Evolutionary conservation across 30 jellyfish, hydroid and myxozoan genomes (phyloP).

Genomic region (Turritopsis rubra): DNA sequence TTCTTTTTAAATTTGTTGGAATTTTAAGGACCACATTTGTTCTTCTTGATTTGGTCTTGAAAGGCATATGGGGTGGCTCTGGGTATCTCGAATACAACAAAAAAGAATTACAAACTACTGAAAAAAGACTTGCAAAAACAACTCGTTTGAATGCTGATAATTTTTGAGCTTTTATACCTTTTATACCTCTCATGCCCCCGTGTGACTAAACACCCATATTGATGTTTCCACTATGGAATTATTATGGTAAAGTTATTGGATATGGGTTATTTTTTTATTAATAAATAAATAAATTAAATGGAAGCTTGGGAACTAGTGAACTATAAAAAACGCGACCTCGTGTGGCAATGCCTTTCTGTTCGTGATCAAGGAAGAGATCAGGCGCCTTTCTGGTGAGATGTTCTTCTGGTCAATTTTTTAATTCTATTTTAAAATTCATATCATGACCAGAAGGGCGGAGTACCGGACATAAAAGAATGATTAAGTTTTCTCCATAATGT

Average conservation of each 20-base stretch:
- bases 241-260: not conserved
- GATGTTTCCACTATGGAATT: not conserved
- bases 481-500: not conserved
- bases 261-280: not conserved
- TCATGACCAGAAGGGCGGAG: slow-evolving; percentile 46
- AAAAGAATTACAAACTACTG: too few relatives aligned
- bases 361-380: slow-evolving; percentile 15
- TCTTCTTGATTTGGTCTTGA: too few relatives aligned
- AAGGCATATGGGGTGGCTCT: too few relatives aligned
- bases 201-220: not conserved
- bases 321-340: not conserved
- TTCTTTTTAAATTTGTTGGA: too few relatives aligned
- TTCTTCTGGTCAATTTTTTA: slow-evolving; percentile 30
- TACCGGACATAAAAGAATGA: slow-evolving; percentile 23
- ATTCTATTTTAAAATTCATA: not conserved
- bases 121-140: too few relatives aligned
- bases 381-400: slow-evolving; percentile 43
- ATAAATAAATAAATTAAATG: not conserved
- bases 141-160: too few relatives aligned
- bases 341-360: not conserved
- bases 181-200: too few relatives aligned
- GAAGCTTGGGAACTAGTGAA: not conserved
- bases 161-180: too few relatives aligned
- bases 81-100: too few relatives aligned
- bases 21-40: too few relatives aligned